Conservation (phyloP, 2,113 vertebrate genomes). For the Romanogobio albipinnatus region DNA sequence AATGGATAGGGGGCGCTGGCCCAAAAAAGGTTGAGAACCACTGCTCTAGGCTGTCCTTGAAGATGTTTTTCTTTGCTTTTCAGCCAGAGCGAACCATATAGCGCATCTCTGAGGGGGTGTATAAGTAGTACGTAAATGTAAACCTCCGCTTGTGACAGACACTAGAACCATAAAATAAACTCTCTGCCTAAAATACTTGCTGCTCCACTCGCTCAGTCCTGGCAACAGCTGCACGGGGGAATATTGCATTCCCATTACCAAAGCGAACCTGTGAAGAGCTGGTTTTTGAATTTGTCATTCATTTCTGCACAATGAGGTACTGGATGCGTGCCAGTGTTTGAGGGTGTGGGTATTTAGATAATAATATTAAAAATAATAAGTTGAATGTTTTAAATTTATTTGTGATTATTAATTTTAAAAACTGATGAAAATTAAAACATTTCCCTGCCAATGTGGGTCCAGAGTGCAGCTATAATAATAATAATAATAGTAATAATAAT, state of each 20-base stretch:
- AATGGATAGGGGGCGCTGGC: too few species aligned
- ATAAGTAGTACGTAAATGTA: background rate
- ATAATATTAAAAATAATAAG: background rate
- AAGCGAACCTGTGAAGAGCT: background rate
- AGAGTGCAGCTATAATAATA: background rate
- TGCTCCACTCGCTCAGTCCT: background rate
- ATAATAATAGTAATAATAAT: too few species aligned
- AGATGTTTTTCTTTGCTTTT: conserved; percentile 1
- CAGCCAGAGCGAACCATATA: conserved; percentile 5
- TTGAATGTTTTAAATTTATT: too few species aligned
- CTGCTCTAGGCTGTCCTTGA: conserved; percentile 8
- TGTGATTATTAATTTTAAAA: background rate
- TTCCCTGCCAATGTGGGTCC: background rate
- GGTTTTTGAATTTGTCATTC: background rate
- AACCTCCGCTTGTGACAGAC: background rate
- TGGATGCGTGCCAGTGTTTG: conserved; percentile 13
- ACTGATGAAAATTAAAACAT: too few species aligned
- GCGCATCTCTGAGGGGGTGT: background rate
- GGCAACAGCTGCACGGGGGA: background rate
- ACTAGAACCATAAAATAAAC: background rate
- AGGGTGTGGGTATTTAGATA: background rate
- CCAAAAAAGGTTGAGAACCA: too few species aligned
- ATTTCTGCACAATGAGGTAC: background rate
- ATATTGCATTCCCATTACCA: background rate
- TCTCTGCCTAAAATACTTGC: background rate